Base-by-base conservation (phyloP, 2,113 vertebrate species). In the Myotis lucifugus region DNA sequence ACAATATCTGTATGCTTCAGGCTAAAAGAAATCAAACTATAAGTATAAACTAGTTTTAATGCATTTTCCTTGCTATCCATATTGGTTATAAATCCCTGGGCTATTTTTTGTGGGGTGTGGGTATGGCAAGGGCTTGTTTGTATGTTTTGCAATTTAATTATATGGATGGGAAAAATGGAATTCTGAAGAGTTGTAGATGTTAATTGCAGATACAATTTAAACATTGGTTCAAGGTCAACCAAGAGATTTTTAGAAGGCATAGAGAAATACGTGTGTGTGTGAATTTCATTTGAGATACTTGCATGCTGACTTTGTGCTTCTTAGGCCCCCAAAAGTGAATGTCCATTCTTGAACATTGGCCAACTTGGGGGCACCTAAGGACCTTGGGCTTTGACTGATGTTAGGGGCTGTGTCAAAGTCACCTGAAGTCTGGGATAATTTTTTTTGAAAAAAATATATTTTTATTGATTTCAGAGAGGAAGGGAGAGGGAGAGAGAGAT, bases 171-270 rank as follows among this genome's bases (percentile, higher is more conserved):
- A 52, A 86, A 61, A 50, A 87, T 54, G 64, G 67, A 69, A 56
- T 85, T 88, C 15, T 90, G 10, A 79, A 79, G n/a, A 69, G 3
- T 2, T 93, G 3, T 19, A 69, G 18, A 66, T 89, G 66, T 21
- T 90, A 69, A 50, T 84, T 93, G 27, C 10, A 97, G 74, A 83
- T 66, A 73, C 14, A 79, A 48, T 90, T 83, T 89, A 61, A 91
- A 91, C 48, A 69, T 19, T 67, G 34, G 12, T 37, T 96, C 9
- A 89, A 77, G 40, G n/a, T 93, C 32, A 88, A 21, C 61, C 5
- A 52, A 70, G 66, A 92, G 7, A 27, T 4, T 88, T 92, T 94
- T 72, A 70, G 40, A 74, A 88, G 40, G 1, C 52, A 23, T 4
- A 59, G 46, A 50, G 34, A 66, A 66, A 15, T 54, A 14, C 18